Conservation (phyloP, 2,113 vertebrate species). For the Choloepus hoffmanni region DNA sequence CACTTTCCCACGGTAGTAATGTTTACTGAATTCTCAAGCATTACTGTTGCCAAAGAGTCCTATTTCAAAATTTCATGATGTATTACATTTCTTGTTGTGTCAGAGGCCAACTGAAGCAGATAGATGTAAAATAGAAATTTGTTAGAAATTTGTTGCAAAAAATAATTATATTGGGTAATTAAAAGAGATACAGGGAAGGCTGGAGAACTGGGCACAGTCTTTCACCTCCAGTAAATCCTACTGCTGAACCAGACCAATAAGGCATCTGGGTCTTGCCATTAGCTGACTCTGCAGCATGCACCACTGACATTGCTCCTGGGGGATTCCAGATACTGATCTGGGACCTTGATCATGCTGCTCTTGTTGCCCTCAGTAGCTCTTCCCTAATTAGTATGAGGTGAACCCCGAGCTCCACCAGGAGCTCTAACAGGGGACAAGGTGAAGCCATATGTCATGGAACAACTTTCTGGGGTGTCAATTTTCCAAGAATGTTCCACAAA, state of each 20-base stretch:
- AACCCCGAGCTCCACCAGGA: neutral
- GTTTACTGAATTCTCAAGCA: neutral
- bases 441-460: too few species aligned
- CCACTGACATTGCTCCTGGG: neutral
- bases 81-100: neutral
- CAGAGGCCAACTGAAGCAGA: too few species aligned
- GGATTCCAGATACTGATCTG: neutral
- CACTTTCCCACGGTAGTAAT: neutral
- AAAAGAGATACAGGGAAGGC: neutral
- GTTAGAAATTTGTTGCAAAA: too few species aligned
- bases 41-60: neutral
- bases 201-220: too few species aligned
- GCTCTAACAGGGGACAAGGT: too few species aligned
- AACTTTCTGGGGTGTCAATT: neutral
- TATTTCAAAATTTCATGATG: neutral
- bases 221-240: too few species aligned
- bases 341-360: neutral
- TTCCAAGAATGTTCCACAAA: neutral
- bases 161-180: neutral
- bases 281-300: too few species aligned
- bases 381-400: neutral
- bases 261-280: rapidly evolving
- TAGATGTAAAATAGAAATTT: too few species aligned
- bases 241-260: too few species aligned
- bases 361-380: neutral